phyloP scores from a whole-genome alignment of 2,113 vertebrate species.

The Alligator sinensis region DNA sequence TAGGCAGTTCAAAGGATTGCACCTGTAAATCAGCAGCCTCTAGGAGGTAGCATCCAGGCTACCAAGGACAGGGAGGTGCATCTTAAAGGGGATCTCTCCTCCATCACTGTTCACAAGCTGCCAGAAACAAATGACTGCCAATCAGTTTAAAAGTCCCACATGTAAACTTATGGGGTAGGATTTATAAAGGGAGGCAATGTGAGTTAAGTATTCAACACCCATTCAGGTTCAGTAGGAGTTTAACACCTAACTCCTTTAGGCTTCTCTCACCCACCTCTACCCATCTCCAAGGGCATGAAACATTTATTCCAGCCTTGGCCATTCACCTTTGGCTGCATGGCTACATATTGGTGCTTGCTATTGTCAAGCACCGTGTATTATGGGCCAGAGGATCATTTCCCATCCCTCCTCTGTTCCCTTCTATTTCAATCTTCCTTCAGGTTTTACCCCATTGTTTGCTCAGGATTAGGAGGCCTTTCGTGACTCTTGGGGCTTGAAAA shows the following conservation, averaged over 20 bases:
- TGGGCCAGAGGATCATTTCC: not conserved
- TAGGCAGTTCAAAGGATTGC: not conserved
- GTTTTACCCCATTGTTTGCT: not conserved
- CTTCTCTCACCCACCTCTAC: too few species aligned
- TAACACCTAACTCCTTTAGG: not conserved
- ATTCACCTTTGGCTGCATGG: rapidly evolving
- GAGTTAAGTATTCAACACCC: not conserved
- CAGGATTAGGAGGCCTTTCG: not conserved
- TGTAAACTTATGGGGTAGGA: not conserved
- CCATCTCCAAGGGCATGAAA: not conserved
- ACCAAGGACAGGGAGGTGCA: not conserved
- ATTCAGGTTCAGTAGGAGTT: not conserved
- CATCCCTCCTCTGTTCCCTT: not conserved
- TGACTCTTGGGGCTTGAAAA: conserved; percentile 1
- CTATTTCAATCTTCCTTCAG: not conserved
- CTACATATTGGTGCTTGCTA: not conserved
- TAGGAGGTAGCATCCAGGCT: not conserved
- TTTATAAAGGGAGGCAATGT: not conserved
- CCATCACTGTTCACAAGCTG: not conserved
- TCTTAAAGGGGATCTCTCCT: not conserved
- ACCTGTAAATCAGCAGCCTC: not conserved
- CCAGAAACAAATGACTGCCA: not conserved
- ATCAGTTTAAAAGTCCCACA: not conserved
- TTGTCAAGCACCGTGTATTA: not conserved
- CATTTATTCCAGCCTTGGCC: not conserved